Percentiles rank a stretch among this genome's conserved stretches.
Evolutionary conservation across 2,113 vertebrate genomes (phyloP).

Genomic region (Protobothrops flavoviridis): DNA sequence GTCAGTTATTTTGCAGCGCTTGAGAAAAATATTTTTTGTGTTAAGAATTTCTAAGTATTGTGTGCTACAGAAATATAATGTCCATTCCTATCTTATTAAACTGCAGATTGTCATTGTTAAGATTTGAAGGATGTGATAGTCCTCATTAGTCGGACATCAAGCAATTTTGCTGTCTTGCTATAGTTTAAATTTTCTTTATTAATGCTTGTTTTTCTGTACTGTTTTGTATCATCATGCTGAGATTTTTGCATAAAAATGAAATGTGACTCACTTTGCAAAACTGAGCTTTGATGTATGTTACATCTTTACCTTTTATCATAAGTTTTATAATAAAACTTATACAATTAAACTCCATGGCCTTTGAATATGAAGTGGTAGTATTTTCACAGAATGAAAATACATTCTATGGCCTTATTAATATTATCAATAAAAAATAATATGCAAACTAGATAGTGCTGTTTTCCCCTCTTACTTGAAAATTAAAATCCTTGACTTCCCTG

Average conservation of each 20-base stretch:
- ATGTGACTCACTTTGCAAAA: conserved; percentile 38
- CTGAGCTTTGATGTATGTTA: background rate
- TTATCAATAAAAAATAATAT: background rate
- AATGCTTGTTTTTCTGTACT: conserved; percentile 18
- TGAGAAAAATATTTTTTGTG: conserved; percentile 57
- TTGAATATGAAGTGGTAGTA: background rate
- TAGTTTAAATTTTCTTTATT: background rate
- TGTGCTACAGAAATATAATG: conserved; percentile 32
- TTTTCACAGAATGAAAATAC: background rate
- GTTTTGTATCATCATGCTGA: background rate
- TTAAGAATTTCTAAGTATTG: conserved; percentile 44
- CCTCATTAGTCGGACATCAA: background rate
- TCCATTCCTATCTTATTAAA: conserved; percentile 33
- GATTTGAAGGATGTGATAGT: background rate
- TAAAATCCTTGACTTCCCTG: background rate
- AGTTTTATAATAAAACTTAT: background rate
- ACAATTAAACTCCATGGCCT: background rate
- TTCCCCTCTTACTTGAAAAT: background rate
- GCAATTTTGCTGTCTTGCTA: background rate
- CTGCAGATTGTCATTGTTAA: conserved; percentile 17
- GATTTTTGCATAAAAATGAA: conserved; percentile 11
- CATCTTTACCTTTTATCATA: background rate
- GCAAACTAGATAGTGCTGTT: background rate
- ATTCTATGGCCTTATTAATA: background rate
- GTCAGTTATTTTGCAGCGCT: conserved; percentile 60